Base-by-base conservation (phyloP, 2,113 vertebrate genomes). In the Microcebus murinus region DNA sequence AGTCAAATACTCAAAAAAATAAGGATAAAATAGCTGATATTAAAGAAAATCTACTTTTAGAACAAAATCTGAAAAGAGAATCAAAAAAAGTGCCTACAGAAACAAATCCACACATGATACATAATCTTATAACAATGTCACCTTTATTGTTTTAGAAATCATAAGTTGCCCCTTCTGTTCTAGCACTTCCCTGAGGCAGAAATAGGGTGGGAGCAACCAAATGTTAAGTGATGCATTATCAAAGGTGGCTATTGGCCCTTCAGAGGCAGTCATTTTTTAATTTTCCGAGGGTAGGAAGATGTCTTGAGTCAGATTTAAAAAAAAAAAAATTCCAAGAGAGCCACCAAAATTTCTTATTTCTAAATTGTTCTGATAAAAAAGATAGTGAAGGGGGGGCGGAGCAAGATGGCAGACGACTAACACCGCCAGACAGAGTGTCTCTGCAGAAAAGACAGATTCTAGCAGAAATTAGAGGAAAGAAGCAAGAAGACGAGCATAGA, bases 1-100 rank as follows among this genome's bases (percentile, higher is more conserved):
- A 70, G 12, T 92, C 73, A 94, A 79, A 84, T 68, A 55, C 15
- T 80, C 27, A 79, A 96, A 95, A 95, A 93, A 77, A 70, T 52
- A 79, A 88, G 4, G 59, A 63, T 59, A 57, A 71, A 76, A 67
- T 20, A 71, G 36, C 29, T 88, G 3, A 3, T 42, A 17, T 71
- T 68, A 71, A 81, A 83, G 14, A 13, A 82, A 81, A n/a, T n/a
- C n/a, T 63, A 76, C 57, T 39, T 25, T 65, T 84, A 80, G 31
- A 85, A 88, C 36, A 76, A 91, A 86, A 86, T 86, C 27, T 73
- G 9, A 59, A 91, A 88, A 42, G 14, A 11, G 17, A 42, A 82
- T 21, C 25, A 18, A 11, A 79, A 31, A 15, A 14, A 84, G 29
- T 4, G 17, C 48, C 39, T 81, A 70, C 27, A 57, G 59, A 89